Percentiles rank a stretch among this genome's conserved stretches.
Evolutionary conservation across 2,888 invertebrate species (phyloP).

Genomic region (Platycnemis pennipes): DNA sequence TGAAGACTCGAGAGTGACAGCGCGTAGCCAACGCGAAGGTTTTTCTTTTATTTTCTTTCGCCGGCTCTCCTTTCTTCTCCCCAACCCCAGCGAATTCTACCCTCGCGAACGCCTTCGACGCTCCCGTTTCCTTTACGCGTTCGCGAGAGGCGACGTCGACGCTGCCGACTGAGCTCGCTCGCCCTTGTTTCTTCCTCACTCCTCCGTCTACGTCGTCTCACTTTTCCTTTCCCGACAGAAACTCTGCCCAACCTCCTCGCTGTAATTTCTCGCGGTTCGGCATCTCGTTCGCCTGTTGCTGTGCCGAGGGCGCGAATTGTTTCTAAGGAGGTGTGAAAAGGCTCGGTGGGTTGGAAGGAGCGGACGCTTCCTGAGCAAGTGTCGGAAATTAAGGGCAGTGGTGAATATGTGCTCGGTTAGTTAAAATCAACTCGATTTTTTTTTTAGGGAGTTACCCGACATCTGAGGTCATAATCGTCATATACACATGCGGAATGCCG

Average conservation of each 20-base stretch:
- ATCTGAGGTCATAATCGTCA: too few species aligned
- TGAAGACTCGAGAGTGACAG: neutral
- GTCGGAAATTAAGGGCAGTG: too few species aligned
- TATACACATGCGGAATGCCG: too few species aligned
- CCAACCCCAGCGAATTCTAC: too few species aligned
- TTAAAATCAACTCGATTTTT: too few species aligned
- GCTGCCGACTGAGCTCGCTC: neutral
- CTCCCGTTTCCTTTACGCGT: neutral
- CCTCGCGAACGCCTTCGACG: neutral
- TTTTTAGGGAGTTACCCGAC: too few species aligned
- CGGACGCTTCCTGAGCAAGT: too few species aligned
- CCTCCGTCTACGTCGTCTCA: too few species aligned
- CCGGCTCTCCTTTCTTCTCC: neutral
- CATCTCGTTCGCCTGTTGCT: neutral
- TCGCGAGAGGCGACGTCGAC: neutral
- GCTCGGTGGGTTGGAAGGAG: too few species aligned
- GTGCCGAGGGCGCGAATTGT: neutral
- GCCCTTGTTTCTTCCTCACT: neutral
- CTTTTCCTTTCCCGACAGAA: neutral
- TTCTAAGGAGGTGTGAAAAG: neutral
- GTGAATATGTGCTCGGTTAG: too few species aligned
- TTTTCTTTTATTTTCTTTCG: neutral
- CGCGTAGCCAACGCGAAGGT: neutral
- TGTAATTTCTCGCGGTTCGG: neutral
- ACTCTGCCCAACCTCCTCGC: neutral